Conservation (phyloP, 2,113 vertebrate species). For the Hypanus sabinus region DNA sequence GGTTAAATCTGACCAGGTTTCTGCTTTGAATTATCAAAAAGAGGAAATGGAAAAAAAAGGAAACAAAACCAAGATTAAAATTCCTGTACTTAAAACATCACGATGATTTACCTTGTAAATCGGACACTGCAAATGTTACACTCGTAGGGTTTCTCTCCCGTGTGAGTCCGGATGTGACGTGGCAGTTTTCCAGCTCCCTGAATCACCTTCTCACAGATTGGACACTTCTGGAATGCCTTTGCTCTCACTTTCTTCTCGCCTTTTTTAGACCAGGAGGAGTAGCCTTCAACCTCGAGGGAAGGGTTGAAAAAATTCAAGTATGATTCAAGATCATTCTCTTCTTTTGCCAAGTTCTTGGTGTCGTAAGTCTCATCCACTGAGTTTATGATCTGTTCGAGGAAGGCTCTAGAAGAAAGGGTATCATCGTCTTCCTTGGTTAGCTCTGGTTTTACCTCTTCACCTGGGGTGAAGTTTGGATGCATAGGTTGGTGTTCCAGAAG, state of each 20-base stretch:
- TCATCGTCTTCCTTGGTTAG: constrained; percentile 56
- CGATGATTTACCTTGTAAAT: constrained; percentile 66
- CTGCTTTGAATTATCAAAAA: neutral
- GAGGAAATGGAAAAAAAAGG: neutral
- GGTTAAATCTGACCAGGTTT: neutral
- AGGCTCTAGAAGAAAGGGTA: constrained; percentile 72
- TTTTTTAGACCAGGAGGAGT: constrained; percentile 67
- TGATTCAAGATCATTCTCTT: constrained; percentile 91
- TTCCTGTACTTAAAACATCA: neutral
- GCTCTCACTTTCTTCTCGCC: constrained; percentile 93
- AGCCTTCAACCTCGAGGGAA: constrained; percentile 61
- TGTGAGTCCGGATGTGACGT: constrained; percentile 96
- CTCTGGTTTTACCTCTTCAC: constrained; percentile 55
- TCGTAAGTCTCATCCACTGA: constrained; percentile 72
- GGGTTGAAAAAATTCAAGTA: constrained; percentile 97
- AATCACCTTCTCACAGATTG: constrained; percentile 97
- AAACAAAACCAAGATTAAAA: neutral
- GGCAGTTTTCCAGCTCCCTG: constrained; percentile 88
- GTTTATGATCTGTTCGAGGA: constrained; percentile 90
- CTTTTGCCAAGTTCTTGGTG: constrained; percentile 71
- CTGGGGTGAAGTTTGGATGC: constrained; percentile 48
- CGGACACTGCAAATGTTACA: constrained; percentile 85
- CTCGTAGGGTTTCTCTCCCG: constrained; percentile 96
- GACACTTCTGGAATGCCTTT: constrained; percentile 98
- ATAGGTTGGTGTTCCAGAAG: constrained; percentile 51